Percentiles rank a stretch among this genome's conserved stretches.
phyloP scores from a whole-genome alignment of 2,797 vertebrate genomes.

The Microtus californicus region DNA sequence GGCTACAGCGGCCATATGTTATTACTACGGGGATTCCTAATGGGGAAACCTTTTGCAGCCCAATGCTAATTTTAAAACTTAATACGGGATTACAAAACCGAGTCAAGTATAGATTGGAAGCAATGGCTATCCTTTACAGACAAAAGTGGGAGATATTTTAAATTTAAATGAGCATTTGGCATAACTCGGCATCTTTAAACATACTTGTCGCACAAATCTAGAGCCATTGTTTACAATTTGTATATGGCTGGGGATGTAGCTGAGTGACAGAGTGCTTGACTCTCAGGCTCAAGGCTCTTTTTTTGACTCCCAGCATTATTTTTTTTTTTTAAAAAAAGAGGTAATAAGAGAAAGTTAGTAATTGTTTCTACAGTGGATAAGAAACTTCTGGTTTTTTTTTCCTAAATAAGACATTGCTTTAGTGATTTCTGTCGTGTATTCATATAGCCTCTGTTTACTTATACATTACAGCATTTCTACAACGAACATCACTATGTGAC shows the following conservation, averaged over 20 bases:
- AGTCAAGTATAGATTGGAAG: background rate
- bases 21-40: conserved; percentile 66
- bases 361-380: background rate
- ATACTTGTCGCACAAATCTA: conserved; percentile 1
- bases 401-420: background rate
- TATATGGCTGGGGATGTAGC: background rate
- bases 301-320: background rate
- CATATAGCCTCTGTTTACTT: background rate
- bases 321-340: no score
- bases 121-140: background rate
- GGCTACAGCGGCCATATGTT: conserved; percentile 42
- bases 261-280: no score
- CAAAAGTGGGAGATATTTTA: background rate
- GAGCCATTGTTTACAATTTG: background rate
- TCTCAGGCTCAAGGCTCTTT: background rate
- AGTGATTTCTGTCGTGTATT: background rate
- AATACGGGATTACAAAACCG: conserved; percentile 9
- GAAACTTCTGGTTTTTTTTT: background rate
- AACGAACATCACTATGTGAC: background rate
- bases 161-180: background rate
- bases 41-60: conserved; percentile 59
- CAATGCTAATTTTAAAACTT: conserved; percentile 51
- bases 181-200: background rate
- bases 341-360: background rate
- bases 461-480: background rate